Percentiles rank a stretch among this genome's conserved stretches.
These are phyloP conservation scores for Epizoanthus ramosus DNA, from an alignment of 92 coral and sea anemone genomes.

Conservation along the genomic window DNA sequence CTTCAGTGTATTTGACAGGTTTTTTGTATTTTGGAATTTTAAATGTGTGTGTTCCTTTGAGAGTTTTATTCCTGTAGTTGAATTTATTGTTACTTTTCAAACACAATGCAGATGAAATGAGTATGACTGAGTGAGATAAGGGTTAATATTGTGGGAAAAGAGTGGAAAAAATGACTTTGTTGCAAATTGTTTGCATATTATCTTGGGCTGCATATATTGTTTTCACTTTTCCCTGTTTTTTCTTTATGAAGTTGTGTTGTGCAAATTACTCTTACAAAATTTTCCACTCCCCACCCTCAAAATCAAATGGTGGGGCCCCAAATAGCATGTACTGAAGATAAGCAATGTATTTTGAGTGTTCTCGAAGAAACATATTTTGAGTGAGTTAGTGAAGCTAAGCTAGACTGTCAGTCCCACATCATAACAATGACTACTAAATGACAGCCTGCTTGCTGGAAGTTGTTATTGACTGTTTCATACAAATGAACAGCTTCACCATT, in stretches of 20 bases:
- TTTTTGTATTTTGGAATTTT: too few relatives aligned
- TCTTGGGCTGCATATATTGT: too few relatives aligned
- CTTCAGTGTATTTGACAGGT: too few relatives aligned
- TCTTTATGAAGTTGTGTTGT: constrained; percentile 19
- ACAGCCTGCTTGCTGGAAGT: constrained; percentile 27
- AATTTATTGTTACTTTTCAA: too few relatives aligned
- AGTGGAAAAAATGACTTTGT: too few relatives aligned
- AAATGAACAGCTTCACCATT: constrained; percentile 23
- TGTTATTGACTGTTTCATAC: constrained; percentile 24
- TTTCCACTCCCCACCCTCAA: constrained; percentile 19
- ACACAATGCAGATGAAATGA: too few relatives aligned
- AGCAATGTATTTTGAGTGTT: constrained; percentile 24
- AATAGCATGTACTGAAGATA: constrained; percentile 29
- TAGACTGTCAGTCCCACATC: constrained; percentile 27
- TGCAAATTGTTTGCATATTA: too few relatives aligned
- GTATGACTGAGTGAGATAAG: too few relatives aligned
- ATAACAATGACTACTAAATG: constrained; percentile 19
- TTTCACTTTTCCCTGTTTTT: not conserved
- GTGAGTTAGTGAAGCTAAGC: not conserved
- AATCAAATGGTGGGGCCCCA: constrained; percentile 32
- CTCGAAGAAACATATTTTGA: constrained; percentile 21
- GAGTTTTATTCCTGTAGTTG: too few relatives aligned
- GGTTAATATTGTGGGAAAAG: too few relatives aligned
- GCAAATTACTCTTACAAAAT: constrained; percentile 18
- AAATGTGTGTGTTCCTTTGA: too few relatives aligned